Percentiles rank a stretch among this genome's conserved stretches.
Conservation (phyloP, 1,140 invertebrate species). For the Temnothorax longispinosus region DNA sequence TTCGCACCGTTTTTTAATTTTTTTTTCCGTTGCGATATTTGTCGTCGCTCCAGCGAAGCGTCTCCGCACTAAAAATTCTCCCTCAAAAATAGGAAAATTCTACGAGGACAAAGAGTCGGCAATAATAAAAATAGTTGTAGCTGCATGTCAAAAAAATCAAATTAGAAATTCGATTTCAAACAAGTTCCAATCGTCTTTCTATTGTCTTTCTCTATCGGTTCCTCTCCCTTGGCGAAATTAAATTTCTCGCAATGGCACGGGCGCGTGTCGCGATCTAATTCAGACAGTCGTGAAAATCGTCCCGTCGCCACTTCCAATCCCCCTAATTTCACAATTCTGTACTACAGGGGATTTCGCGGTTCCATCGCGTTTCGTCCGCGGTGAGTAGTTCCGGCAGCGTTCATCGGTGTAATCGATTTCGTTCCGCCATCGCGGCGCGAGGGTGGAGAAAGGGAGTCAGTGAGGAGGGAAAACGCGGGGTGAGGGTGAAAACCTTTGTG, state of each 20-base stretch:
- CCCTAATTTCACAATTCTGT: conserved; percentile 50
- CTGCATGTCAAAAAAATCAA: neutral
- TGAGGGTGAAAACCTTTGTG: conserved; percentile 21
- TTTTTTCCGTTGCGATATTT: conserved; percentile 44
- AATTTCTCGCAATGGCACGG: conserved; percentile 4
- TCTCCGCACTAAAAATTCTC: conserved; percentile 3
- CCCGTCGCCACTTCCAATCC: neutral
- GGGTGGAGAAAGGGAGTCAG: neutral
- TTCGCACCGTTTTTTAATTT: conserved; percentile 35
- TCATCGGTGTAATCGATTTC: conserved; percentile 61
- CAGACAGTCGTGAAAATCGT: neutral
- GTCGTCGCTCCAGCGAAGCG: conserved; percentile 38
- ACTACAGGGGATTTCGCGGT: conserved; percentile 31
- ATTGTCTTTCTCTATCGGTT: neutral
- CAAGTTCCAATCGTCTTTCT: neutral
- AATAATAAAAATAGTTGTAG: conserved; percentile 28
- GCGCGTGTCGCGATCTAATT: conserved; percentile 34
- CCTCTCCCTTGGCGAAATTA: neutral
- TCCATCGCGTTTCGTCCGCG: conserved; percentile 35
- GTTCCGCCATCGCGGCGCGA: conserved; percentile 1
- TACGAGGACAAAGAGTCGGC: conserved; percentile 6
- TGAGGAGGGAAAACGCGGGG: neutral
- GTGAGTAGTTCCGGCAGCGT: conserved; percentile 53
- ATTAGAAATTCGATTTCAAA: neutral
- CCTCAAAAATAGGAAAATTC: conserved; percentile 11